These are phyloP conservation scores for Simalia tracyae DNA, from an alignment of 2,797 vertebrate genomes.

Conservation along the genomic window DNA sequence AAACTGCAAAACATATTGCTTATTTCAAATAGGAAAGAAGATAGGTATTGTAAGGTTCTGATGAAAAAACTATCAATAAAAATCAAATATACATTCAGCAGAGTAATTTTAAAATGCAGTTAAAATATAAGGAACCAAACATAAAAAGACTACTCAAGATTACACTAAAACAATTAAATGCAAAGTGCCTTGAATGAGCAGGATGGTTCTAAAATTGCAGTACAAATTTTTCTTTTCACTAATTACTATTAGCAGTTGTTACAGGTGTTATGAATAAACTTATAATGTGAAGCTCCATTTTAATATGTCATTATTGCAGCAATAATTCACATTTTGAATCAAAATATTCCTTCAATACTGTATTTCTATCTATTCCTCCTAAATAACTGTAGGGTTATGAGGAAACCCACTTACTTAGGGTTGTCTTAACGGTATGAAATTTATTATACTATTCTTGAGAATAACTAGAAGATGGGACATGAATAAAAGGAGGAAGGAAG, in stretches of 20 bases:
- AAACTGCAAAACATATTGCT: slow-evolving; percentile 4
- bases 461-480: not conserved
- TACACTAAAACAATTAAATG: slow-evolving; percentile 9
- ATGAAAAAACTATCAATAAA: not conserved
- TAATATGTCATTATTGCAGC: not conserved
- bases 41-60: fast-evolving
- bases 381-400: slow-evolving; percentile 13
- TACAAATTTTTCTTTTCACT: not conserved
- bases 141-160: not conserved
- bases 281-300: not conserved
- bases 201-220: slow-evolving; percentile 7
- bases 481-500: not conserved
- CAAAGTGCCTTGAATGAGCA: not conserved
- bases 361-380: not conserved
- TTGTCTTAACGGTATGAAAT: slow-evolving; percentile 14
- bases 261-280: not conserved
- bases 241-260: not conserved
- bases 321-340: not conserved
- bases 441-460: not conserved
- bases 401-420: not conserved
- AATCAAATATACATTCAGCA: slow-evolving; percentile 9
- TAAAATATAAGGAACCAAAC: not conserved
- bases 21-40: slow-evolving; percentile 15
- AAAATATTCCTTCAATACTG: slow-evolving; percentile 24
- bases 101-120: slow-evolving; percentile 20